phyloP scores from a whole-genome alignment of 2,113 vertebrate genomes.

The Choloepus hoffmanni region DNA sequence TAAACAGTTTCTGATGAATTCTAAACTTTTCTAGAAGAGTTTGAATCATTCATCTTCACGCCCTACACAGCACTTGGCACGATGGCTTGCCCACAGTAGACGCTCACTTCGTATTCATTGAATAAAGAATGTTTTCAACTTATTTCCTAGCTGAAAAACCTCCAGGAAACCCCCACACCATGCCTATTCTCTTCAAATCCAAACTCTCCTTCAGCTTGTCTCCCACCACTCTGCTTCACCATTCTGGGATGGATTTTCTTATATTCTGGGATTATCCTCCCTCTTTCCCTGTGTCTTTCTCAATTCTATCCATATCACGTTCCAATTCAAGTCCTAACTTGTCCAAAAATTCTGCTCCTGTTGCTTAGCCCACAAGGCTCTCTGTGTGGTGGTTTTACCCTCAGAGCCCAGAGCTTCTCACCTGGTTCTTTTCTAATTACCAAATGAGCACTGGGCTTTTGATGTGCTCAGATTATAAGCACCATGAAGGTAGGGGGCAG shows the following conservation, averaged over 20 bases:
- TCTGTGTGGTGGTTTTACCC: not conserved
- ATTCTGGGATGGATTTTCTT: not conserved
- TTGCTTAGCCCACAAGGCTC: not conserved
- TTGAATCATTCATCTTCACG: not conserved
- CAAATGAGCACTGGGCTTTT: not conserved
- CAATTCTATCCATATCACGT: not conserved
- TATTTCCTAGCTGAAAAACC: not conserved
- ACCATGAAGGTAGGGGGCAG: not conserved
- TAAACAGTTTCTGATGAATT: not conserved
- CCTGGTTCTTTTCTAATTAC: not conserved
- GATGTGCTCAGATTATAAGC: not conserved
- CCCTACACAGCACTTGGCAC: not conserved
- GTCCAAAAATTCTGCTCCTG: not conserved
- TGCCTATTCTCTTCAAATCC: not conserved
- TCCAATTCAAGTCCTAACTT: not conserved
- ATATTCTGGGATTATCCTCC: not conserved
- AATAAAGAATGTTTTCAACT: not conserved
- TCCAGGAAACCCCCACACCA: not conserved
- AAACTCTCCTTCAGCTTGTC: not conserved
- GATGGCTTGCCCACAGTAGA: not conserved
- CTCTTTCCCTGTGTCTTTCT: not conserved
- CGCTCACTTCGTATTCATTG: not conserved
- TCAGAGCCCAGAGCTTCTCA: not conserved
- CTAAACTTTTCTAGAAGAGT: constrained; percentile 1
- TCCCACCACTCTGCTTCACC: not conserved